Evolutionary conservation across 2,113 vertebrate genomes (phyloP).

Genomic region (Forbesichthys agassizii): DNA sequence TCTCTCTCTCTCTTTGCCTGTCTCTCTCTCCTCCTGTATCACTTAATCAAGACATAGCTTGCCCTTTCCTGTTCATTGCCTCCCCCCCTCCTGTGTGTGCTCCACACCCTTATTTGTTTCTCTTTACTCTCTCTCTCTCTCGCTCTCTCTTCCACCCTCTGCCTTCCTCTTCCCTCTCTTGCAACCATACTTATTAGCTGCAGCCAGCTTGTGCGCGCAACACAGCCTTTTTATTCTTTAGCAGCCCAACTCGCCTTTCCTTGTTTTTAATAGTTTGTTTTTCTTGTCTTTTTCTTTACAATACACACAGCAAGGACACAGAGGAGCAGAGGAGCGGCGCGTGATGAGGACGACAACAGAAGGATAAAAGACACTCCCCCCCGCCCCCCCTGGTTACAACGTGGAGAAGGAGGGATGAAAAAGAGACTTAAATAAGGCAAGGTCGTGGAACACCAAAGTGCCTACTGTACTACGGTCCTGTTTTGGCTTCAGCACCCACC

Average conservation of each 20-base stretch:
- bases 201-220: slow-evolving; percentile 20
- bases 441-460: slow-evolving; percentile 72
- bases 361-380: slow-evolving; percentile 22
- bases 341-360: slow-evolving; percentile 46
- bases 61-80: slow-evolving; percentile 74
- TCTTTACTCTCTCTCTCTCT: slow-evolving; percentile 50
- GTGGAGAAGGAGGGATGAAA: slow-evolving; percentile 54
- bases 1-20: slow-evolving; percentile 65
- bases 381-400: background rate
- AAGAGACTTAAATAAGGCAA: slow-evolving; percentile 57
- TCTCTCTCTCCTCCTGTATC: slow-evolving; percentile 63
- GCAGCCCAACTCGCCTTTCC: slow-evolving; percentile 29
- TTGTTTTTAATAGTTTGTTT: slow-evolving; percentile 14
- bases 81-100: slow-evolving; percentile 61
- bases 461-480: slow-evolving; percentile 59
- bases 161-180: slow-evolving; percentile 40
- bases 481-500: slow-evolving; percentile 13
- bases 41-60: slow-evolving; percentile 78
- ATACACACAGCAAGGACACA: slow-evolving; percentile 47
- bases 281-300: slow-evolving; percentile 45
- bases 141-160: slow-evolving; percentile 43
- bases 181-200: slow-evolving; percentile 26
- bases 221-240: slow-evolving; percentile 9
- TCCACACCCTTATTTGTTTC: slow-evolving; percentile 67
- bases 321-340: slow-evolving; percentile 34